Base-by-base conservation (phyloP, 2,113 vertebrate genomes). In the Calidris pugnax region DNA sequence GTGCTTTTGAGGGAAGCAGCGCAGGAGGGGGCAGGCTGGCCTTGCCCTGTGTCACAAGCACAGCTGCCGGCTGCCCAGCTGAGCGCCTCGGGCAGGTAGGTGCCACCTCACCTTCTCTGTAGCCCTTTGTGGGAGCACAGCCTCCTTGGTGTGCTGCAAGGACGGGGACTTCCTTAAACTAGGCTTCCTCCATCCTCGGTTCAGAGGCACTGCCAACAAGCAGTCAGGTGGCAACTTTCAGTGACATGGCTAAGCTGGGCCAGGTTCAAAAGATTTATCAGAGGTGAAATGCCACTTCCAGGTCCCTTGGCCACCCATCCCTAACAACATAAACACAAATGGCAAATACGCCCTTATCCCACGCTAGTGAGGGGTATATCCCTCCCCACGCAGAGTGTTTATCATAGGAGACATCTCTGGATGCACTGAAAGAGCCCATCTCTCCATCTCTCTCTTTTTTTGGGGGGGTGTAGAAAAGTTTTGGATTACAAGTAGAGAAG, bases 261-360 rank as follows among this genome's bases (percentile, higher is more conserved):
- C 86, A 72, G 9, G 56, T 84, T 93, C 83, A 89, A 95, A 89
- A 94, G 80, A 85, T 87, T 93, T 92, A 92, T 94, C 94, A 57
- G 80, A 90, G 53, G n/a, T 75, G 73, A 92, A 94, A 92, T 43
- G 45, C 16, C 71, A 37, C 66, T 89, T 73, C 47, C 80, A 79
- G 77, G 48, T 8, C 77, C 20, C 67, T 75, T 57, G 80, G 64
- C 39, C 20, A 16, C 60, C 1, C 6, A 69, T 33, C 41, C 6
- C 62, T 73, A 89, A 78, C 53, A 79, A 50, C 80, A 37, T 27
- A 84, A 87, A 75, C 62, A 87, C 73, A 81, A 85, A 75, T 0
- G 5, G 69, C 62, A 96, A 87, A 83, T 35, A 48, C 3, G 1
- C 50, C 69, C 27, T 78, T 75, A 57, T 8, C 11, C 33, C 77